Evolutionary conservation across 2,113 vertebrate genomes (phyloP).

Genomic region (Eubucco bourcierii): DNA sequence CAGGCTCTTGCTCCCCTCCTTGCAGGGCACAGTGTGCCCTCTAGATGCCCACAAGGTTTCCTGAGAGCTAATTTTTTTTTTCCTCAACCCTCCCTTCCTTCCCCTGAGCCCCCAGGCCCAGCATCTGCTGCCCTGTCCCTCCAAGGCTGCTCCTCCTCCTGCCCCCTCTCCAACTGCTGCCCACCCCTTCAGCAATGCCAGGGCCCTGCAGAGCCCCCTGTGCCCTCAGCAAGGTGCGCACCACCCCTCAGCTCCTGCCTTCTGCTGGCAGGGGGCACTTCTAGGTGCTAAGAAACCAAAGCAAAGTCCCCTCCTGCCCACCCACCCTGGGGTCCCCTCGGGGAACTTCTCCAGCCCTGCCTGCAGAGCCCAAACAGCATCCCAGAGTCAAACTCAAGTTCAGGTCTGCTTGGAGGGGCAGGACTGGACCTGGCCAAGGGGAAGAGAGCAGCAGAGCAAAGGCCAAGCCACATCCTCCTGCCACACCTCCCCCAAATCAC

Average conservation of each 20-base stretch:
- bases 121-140: accelerated
- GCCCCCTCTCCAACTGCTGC: neutral
- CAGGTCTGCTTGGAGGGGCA: neutral
- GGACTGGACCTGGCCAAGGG: neutral
- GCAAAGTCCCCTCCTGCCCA: neutral
- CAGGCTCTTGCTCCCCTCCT: neutral
- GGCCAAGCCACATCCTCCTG: accelerated
- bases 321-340: too few species aligned
- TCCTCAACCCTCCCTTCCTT: neutral
- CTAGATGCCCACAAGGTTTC: neutral
- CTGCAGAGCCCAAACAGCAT: neutral
- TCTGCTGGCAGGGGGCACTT: neutral
- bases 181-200: neutral
- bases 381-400: neutral
- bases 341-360: neutral
- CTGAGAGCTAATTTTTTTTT: neutral
- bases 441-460: neutral
- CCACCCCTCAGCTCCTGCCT: neutral
- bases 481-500: accelerated
- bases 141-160: neutral
- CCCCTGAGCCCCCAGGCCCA: neutral
- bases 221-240: neutral
- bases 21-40: neutral
- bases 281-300: neutral
- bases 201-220: accelerated